Evolutionary conservation across 1,140 invertebrate genomes (phyloP).

Genomic region (Vanessa tameamea): DNA sequence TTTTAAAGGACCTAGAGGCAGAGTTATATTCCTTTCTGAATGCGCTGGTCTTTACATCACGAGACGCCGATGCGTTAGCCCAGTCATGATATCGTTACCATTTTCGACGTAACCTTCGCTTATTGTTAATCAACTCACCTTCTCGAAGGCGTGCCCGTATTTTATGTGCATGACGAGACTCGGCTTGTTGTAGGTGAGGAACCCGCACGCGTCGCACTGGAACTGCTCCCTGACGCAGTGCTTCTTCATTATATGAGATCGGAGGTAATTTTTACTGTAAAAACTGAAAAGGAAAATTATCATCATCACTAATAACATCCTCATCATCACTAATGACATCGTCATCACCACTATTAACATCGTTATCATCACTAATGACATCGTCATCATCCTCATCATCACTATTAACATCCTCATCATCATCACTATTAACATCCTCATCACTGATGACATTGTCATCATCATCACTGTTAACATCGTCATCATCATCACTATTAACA

Average conservation of each 20-base stretch:
- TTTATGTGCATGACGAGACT: constrained; percentile 48
- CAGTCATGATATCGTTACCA: too few relatives aligned
- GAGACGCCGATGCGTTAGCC: too few relatives aligned
- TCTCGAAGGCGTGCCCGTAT: constrained; percentile 36
- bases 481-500: too few relatives aligned
- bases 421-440: too few relatives aligned
- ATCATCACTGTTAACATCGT: too few relatives aligned
- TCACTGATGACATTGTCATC: too few relatives aligned
- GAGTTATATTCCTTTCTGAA: too few relatives aligned
- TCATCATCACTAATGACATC: background rate
- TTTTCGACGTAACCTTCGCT: too few relatives aligned
- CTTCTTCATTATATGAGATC: constrained; percentile 41
- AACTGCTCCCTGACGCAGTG: constrained; percentile 34
- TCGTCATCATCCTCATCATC: too few relatives aligned
- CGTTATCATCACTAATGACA: too few relatives aligned
- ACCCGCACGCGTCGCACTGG: constrained; percentile 48
- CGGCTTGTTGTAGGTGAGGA: constrained; percentile 43
- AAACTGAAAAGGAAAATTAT: constrained; percentile 42
- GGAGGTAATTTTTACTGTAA: constrained; percentile 48
- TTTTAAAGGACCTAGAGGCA: too few relatives aligned
- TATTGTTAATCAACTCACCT: constrained; percentile 23
- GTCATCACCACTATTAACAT: background rate
- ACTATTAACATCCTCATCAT: background rate
- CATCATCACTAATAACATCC: background rate
- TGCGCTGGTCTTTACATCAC: too few relatives aligned